These are phyloP conservation scores for Baryphthengus martii DNA, from an alignment of 2,113 vertebrate genomes.

Conservation along the genomic window DNA sequence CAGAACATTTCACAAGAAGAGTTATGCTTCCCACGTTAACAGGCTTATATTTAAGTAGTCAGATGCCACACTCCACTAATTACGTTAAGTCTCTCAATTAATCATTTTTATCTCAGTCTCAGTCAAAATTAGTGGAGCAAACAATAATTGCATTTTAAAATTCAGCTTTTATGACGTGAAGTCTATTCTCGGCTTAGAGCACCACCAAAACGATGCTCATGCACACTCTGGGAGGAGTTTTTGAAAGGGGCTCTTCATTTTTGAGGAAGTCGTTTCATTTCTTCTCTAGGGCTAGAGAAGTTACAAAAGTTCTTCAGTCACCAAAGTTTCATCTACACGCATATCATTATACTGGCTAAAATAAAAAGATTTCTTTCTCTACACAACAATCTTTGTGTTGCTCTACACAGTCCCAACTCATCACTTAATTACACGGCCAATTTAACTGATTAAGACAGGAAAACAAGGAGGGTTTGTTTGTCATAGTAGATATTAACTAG, in stretches of 20 bases:
- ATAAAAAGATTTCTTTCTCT: not conserved
- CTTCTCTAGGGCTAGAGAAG: not conserved
- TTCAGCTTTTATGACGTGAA: not conserved
- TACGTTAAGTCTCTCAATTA: not conserved
- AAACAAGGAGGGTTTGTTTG: conserved; percentile 1
- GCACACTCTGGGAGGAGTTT: not conserved
- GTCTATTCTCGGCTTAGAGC: not conserved
- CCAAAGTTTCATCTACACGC: not conserved
- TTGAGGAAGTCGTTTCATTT: not conserved
- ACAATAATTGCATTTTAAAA: not conserved
- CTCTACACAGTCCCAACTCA: not conserved
- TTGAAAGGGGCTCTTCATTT: not conserved
- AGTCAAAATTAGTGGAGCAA: conserved; percentile 42
- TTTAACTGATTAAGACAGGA: conserved; percentile 17
- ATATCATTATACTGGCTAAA: not conserved
- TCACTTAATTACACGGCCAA: conserved; percentile 32
- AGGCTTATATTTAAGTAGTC: not conserved
- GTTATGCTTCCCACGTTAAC: not conserved
- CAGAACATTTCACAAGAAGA: not conserved
- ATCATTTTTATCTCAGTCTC: conserved; percentile 35
- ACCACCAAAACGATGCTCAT: not conserved
- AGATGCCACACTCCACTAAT: conserved; percentile 10
- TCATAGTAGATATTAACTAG: not conserved
- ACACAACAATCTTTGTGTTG: not conserved
- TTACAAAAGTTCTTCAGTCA: not conserved